Percentiles rank a stretch among this genome's conserved stretches.
These are phyloP conservation scores for Andrena bicolor DNA, from an alignment of 2,888 invertebrate genomes.

Conservation along the genomic window DNA sequence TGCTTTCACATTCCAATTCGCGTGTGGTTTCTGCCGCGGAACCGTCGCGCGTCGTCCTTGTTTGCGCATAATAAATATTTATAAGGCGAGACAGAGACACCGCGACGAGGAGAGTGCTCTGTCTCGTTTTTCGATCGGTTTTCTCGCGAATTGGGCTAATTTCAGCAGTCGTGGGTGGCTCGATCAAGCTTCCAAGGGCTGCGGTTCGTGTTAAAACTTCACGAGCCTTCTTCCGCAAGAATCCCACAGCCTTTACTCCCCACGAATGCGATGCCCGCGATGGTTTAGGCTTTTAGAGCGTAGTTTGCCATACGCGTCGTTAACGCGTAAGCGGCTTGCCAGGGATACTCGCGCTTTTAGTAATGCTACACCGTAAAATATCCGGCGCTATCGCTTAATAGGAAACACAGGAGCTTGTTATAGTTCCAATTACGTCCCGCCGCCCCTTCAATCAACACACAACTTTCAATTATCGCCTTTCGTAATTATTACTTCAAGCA, in stretches of 20 bases:
- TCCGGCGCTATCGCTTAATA: not conserved
- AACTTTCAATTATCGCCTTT: constrained; percentile 20
- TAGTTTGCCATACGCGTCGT: constrained; percentile 40
- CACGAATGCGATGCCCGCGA: not conserved
- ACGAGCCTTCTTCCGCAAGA: not conserved
- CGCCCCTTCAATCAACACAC: not conserved
- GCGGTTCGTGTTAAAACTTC: no score
- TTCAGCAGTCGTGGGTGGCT: not conserved
- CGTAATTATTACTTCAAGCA: constrained; percentile 20
- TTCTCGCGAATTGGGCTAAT: not conserved
- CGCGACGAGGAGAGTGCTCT: not conserved
- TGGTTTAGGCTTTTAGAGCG: constrained; percentile 29
- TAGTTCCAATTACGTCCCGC: constrained; percentile 26
- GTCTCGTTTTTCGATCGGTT: constrained; percentile 12
- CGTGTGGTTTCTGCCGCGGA: constrained; percentile 38
- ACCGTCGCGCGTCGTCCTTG: constrained; percentile 22
- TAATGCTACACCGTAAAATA: constrained; percentile 12
- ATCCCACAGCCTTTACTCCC: not conserved
- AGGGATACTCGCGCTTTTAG: constrained; percentile 14
- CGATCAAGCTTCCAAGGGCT: not conserved
- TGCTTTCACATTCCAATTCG: constrained; percentile 68
- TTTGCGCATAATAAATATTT: constrained; percentile 62
- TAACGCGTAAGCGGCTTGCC: constrained; percentile 52
- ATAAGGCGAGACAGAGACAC: constrained; percentile 31
- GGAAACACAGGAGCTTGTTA: not conserved